Evolutionary conservation across 2,888 invertebrate species (phyloP).

Genomic region (Sturmia bella): DNA sequence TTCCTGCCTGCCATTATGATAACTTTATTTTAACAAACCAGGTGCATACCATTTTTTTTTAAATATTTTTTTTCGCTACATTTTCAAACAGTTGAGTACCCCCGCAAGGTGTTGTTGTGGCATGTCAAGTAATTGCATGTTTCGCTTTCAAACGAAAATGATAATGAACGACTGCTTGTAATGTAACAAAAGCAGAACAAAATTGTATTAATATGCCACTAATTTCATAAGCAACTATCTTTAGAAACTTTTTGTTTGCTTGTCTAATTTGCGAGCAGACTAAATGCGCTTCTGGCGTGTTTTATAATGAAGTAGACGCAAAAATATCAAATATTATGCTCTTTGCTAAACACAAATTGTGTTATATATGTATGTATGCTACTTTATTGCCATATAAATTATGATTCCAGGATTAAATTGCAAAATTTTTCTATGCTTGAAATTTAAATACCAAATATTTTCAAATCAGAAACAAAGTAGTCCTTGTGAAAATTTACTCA

Average conservation of each 20-base stretch:
- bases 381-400: constrained; percentile 22
- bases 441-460: no score
- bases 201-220: constrained; percentile 40
- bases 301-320: constrained; percentile 1
- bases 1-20: constrained; percentile 20
- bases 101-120: constrained; percentile 64
- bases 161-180: neutral
- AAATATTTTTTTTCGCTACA: constrained; percentile 23
- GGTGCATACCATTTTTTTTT: constrained; percentile 37
- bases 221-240: constrained; percentile 45
- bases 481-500: no score
- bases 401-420: neutral
- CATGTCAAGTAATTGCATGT: constrained; percentile 64
- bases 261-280: constrained; percentile 12
- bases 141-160: constrained; percentile 14
- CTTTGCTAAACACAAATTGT: constrained; percentile 28
- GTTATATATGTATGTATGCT: constrained; percentile 15
- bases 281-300: constrained; percentile 55
- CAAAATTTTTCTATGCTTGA: neutral
- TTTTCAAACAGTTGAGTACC: constrained; percentile 57
- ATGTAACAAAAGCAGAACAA: constrained; percentile 2
- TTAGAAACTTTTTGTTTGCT: constrained; percentile 13
- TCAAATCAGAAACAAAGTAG: no score
- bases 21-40: constrained; percentile 34
- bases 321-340: neutral